A percentile compares a stretch with the other conserved stretches of the same genome.
These are phyloP conservation scores for Microtus richardsoni DNA, from an alignment of 2,113 vertebrate genomes.

Conservation along the genomic window DNA sequence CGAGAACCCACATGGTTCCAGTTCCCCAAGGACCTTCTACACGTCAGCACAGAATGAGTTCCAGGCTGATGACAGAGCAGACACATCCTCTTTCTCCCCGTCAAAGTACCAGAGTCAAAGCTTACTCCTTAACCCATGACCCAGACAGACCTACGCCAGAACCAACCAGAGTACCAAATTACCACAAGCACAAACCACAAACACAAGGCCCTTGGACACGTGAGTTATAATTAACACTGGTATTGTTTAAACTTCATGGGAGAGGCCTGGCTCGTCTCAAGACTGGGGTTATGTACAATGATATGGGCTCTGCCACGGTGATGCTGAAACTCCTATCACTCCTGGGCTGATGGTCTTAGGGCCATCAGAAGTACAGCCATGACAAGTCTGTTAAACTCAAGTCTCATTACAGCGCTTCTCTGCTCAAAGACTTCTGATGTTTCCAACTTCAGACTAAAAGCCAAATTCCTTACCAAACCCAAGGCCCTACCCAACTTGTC, in stretches of 20 bases:
- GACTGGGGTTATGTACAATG: not conserved
- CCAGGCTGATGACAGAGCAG: not conserved
- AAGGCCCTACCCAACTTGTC: not conserved
- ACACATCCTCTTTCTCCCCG: not conserved
- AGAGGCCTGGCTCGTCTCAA: not conserved
- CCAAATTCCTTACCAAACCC: not conserved
- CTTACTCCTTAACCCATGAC: not conserved
- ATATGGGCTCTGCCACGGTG: not conserved
- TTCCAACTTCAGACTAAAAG: not conserved
- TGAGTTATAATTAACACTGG: not conserved
- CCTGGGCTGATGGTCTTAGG: not conserved
- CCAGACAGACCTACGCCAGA: not conserved
- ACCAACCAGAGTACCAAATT: not conserved
- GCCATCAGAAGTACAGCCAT: not conserved
- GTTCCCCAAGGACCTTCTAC: not conserved
- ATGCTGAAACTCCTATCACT: not conserved
- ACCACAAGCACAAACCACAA: not conserved
- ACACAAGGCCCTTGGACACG: not conserved
- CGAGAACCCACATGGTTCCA: not conserved
- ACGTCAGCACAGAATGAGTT: not conserved
- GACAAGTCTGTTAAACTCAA: not conserved
- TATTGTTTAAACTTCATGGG: not conserved
- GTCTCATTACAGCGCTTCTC: not conserved
- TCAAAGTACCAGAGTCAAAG: not conserved
- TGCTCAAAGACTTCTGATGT: not conserved